These are phyloP conservation scores for Tiaroga cobitis DNA, from an alignment of 2,797 vertebrate genomes.

Conservation along the genomic window DNA sequence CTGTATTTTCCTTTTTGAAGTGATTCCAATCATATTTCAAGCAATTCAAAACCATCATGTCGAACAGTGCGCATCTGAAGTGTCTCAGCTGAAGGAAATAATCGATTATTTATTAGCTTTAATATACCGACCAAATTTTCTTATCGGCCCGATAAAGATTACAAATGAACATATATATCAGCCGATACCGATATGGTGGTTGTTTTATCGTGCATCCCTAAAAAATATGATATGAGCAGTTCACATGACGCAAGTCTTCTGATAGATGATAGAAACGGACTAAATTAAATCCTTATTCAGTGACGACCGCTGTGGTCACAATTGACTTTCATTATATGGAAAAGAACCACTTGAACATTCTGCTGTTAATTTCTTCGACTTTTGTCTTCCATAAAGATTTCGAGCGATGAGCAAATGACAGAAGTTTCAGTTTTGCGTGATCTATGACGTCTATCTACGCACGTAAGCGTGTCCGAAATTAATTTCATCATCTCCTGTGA, in stretches of 20 bases:
- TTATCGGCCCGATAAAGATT: no score
- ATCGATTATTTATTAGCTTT: no score
- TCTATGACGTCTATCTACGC: background rate
- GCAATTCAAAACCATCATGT: no score
- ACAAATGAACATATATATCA: no score
- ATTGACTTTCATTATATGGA: background rate
- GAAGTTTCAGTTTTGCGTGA: background rate
- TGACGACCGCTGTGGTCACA: background rate
- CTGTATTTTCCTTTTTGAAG: no score
- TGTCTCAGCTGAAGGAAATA: no score
- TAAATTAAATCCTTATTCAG: no score
- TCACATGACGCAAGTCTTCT: background rate
- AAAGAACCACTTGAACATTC: background rate
- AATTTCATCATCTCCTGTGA: conserved; percentile 12
- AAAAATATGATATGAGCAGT: background rate
- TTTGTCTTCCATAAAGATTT: background rate
- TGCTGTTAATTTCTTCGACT: background rate
- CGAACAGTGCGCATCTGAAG: no score
- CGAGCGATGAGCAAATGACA: background rate
- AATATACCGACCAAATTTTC: no score
- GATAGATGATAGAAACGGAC: background rate
- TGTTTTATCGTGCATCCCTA: no score
- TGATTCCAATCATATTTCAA: no score
- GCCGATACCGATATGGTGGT: no score
- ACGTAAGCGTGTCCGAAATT: background rate